These are phyloP conservation scores for Engraulis encrasicolus DNA, from an alignment of 2,113 vertebrate genomes.

Conservation along the genomic window DNA sequence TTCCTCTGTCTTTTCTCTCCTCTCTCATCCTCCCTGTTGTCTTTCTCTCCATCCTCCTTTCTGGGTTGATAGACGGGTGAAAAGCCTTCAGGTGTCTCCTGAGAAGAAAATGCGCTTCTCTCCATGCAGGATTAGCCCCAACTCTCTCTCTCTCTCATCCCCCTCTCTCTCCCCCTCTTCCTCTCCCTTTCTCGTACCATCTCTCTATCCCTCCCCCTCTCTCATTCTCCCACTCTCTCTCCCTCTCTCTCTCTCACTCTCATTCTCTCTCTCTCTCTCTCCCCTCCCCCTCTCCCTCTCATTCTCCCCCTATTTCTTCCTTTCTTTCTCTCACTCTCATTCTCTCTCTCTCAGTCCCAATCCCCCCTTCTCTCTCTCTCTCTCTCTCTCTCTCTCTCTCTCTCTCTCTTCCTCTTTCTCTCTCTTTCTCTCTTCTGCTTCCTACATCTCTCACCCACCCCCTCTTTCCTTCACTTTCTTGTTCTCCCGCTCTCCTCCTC, in stretches of 20 bases:
- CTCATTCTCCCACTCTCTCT: neutral
- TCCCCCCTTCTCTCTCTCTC: too few species aligned
- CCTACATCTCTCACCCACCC: too few species aligned
- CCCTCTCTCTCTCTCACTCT: neutral
- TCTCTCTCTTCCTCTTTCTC: too few species aligned
- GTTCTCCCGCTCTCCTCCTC: too few species aligned
- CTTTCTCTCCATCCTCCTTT: neutral
- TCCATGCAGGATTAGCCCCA: neutral
- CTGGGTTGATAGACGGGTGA: neutral
- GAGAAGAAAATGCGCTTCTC: slow-evolving; percentile 5
- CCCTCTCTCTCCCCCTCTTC: neutral
- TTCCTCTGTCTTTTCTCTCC: neutral
- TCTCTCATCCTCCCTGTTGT: neutral
- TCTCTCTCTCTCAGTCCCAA: too few species aligned
- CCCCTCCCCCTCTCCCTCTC: too few species aligned
- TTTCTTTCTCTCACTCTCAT: too few species aligned
- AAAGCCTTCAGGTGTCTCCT: neutral
- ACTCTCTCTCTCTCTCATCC: neutral
- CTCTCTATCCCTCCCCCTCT: neutral
- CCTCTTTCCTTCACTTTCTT: too few species aligned
- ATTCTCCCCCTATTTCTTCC: too few species aligned
- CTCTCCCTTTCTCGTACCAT: neutral
- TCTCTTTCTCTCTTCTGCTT: too few species aligned
- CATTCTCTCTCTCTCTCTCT: too few species aligned
- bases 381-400: too few species aligned